Evolutionary conservation across 2,797 vertebrate species (phyloP), one percentile per base, ranked within the genome.

Genomic region (Coranthus polyacanthus): DNA sequence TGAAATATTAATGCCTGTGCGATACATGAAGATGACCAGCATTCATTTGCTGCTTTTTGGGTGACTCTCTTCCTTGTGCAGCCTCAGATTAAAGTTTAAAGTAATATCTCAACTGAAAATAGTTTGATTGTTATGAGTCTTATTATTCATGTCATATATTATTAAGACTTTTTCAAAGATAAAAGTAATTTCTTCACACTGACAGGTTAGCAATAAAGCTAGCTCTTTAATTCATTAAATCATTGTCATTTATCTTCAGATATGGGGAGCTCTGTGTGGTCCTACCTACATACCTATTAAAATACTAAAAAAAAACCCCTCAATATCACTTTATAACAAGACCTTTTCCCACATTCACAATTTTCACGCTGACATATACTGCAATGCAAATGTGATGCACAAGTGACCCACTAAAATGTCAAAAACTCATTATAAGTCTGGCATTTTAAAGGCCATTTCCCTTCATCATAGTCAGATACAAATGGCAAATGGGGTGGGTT

Each of bases 1-100:
- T 90, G 64, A 92, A 92, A 91, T 92, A 90, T 92, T 88, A 58
- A 92, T 91, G 79, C 29, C 53, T 39, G 55, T 62, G 54, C 69
- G 47, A 75, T 75, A 76, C 57, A 42, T 57, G 21, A 77, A 66
- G 49, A 74, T 67, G 70, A 64, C 55, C 54, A 43, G 57, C 61
- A 51, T 69, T 57, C n/a, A 55, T 74, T 64, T 42, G 16, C 42
- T 72, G 38, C 29, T 4, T 37, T 26, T 60, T 63, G 16, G 21
- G 24, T 51, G 37, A 65, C 12, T 50, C n/a, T n/a, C n/a, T 59
- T 55, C 5, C 11, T 21, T 29, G 6, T 15, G 52, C 32, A 57
- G 3, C 21, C n/a, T 38, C 6, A 3, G 18, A 41, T 52, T 1
- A 39, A 26, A 32, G 29, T 60, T 57, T 70, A 65, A 68, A 58